Conservation (phyloP, 2,888 invertebrate genomes). For the Venustoraphidia nigricollis region DNA sequence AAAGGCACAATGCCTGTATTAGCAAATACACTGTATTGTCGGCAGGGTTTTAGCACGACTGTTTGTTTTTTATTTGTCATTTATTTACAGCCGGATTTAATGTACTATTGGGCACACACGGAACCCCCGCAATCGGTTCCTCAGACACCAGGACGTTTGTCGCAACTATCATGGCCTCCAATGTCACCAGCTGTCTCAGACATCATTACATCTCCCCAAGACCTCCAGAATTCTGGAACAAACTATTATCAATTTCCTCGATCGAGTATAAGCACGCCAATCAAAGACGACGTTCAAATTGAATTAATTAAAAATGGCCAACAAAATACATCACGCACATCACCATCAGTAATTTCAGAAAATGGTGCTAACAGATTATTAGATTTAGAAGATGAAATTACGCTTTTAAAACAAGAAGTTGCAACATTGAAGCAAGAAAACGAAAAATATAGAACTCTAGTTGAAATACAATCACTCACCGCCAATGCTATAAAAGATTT, state of each 20-base stretch:
- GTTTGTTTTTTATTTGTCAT: neutral
- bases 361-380: slow-evolving; percentile 15
- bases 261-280: slow-evolving; percentile 8
- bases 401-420: slow-evolving; percentile 29
- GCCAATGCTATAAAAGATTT: slow-evolving; percentile 36
- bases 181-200: slow-evolving; percentile 19
- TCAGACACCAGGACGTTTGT: slow-evolving; percentile 57
- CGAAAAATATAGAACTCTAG: slow-evolving; percentile 40
- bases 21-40: too few relatives aligned
- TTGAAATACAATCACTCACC: slow-evolving; percentile 37
- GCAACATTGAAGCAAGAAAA: slow-evolving; percentile 36
- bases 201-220: neutral
- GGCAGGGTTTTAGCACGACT: too few relatives aligned
- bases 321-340: slow-evolving; percentile 6
- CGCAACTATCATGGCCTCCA: slow-evolving; percentile 60
- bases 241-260: neutral
- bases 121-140: slow-evolving; percentile 51
- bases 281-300: slow-evolving; percentile 5
- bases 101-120: slow-evolving; percentile 84
- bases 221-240: neutral
- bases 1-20: too few relatives aligned
- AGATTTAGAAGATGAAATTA: slow-evolving; percentile 25
- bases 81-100: slow-evolving; percentile 60
- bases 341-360: slow-evolving; percentile 1
- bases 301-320: neutral